Conservation (phyloP, 2,797 vertebrate species). For the Acipenser transmontanus region DNA sequence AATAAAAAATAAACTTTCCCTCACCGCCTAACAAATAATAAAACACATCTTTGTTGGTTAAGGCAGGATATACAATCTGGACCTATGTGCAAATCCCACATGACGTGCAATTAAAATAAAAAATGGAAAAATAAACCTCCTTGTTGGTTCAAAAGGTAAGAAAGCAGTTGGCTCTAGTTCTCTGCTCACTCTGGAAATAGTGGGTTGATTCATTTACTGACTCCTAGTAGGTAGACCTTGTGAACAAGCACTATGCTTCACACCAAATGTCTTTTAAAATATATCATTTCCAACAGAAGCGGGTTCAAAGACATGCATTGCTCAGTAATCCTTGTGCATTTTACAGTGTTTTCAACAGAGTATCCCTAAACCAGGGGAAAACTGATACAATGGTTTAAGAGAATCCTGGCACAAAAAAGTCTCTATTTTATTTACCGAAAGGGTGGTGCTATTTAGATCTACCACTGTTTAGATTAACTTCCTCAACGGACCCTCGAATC, state of each 20-base stretch:
- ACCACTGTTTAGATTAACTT: no score
- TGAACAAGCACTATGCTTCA: neutral
- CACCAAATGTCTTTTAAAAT: neutral
- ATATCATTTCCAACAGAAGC: neutral
- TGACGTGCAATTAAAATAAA: neutral
- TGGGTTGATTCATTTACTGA: neutral
- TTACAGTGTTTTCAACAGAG: no score
- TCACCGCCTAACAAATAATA: neutral
- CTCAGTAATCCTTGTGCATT: constrained; percentile 1
- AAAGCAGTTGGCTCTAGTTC: neutral
- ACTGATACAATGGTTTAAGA: no score
- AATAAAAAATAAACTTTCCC: neutral
- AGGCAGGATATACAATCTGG: no score
- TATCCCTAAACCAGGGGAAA: no score
- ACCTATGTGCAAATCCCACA: neutral
- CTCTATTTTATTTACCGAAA: no score
- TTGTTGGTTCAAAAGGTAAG: neutral
- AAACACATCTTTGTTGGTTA: neutral
- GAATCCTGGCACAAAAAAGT: no score
- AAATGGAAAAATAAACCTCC: neutral
- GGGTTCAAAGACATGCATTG: constrained; percentile 7
- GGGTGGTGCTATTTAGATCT: no score
- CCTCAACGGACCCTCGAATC: no score
- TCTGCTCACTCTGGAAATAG: neutral
- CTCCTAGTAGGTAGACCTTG: no score